phyloP scores from a whole-genome alignment of 2,888 invertebrate species.

The Thysanoteuthis rhombus region DNA sequence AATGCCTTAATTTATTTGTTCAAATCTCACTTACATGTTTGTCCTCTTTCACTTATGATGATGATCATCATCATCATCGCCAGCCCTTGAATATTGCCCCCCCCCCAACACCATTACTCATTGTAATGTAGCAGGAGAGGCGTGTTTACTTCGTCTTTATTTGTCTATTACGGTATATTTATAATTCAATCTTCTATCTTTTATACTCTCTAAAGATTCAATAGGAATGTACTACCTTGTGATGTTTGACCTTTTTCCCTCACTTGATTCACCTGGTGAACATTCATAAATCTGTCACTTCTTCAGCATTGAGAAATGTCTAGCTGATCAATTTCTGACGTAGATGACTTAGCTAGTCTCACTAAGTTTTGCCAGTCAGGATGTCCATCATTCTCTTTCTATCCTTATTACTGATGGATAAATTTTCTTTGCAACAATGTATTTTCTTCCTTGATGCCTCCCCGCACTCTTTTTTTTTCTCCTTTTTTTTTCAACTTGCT shows the following conservation, averaged over 20 bases:
- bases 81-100: no score
- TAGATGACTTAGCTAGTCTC: not conserved
- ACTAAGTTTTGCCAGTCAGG: not conserved
- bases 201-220: not conserved
- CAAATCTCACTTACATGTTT: no score
- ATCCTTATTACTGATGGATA: not conserved
- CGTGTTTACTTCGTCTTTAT: no score
- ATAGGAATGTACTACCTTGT: not conserved
- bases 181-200: not conserved
- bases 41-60: no score
- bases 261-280: not conserved
- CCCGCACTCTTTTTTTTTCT: not conserved
- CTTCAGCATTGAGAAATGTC: not conserved
- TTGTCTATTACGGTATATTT: not conserved
- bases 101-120: no score
- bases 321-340: not conserved
- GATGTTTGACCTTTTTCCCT: not conserved
- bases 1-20: no score
- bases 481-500: no score
- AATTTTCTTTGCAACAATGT: not conserved
- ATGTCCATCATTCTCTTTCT: not conserved
- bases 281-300: slow-evolving; percentile 12
- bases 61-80: no score
- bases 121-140: no score
- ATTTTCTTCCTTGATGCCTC: not conserved